A percentile compares a stretch with the other conserved stretches of the same genome.
These are phyloP conservation scores for Tupiocoris notatus DNA, from an alignment of 2,888 invertebrate genomes.

Conservation along the genomic window DNA sequence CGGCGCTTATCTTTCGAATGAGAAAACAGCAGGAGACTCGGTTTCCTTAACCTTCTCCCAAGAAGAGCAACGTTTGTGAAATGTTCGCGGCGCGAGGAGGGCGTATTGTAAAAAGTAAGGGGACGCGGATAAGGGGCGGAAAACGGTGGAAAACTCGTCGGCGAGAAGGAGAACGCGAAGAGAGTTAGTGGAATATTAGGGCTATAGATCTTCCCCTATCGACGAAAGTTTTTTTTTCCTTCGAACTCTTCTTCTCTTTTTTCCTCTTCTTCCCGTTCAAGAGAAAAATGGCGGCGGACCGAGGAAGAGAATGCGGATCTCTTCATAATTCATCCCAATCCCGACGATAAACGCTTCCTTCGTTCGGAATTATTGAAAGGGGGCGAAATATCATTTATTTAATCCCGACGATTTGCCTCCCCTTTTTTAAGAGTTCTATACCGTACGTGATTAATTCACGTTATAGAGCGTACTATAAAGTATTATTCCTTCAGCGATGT, in stretches of 20 bases:
- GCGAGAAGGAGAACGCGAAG: neutral
- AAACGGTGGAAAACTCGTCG: neutral
- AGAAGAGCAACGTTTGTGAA: neutral
- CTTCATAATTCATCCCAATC: neutral
- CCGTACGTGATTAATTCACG: neutral
- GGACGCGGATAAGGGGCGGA: neutral
- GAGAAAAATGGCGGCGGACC: neutral
- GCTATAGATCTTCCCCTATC: neutral
- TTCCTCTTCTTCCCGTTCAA: neutral
- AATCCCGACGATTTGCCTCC: neutral
- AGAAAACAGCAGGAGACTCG: neutral
- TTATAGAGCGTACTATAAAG: too few species aligned
- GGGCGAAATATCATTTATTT: neutral
- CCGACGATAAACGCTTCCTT: neutral
- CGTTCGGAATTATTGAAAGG: neutral
- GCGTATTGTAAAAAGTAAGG: neutral
- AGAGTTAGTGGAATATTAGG: neutral
- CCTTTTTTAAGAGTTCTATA: neutral
- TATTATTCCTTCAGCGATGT: too few species aligned
- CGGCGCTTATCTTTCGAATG: neutral
- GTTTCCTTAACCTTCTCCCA: neutral
- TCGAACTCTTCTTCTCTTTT: too few species aligned
- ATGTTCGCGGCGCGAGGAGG: neutral
- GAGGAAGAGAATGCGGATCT: neutral
- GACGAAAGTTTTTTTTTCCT: neutral